phyloP scores from a whole-genome alignment of 2,888 invertebrate species.

The Harpalus rubripes region DNA sequence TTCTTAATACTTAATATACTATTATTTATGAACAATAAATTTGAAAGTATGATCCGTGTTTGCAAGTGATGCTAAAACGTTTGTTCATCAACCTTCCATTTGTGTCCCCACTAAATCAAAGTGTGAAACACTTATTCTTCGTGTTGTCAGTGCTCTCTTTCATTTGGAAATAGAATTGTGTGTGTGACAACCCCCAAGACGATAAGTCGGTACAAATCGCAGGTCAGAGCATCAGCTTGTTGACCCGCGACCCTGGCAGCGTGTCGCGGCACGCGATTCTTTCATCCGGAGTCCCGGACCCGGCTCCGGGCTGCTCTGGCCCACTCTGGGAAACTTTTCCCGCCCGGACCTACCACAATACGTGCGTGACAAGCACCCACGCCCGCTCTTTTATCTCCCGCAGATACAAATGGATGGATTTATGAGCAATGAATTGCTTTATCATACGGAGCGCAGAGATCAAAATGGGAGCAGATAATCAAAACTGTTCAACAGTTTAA shows the following conservation, averaged over 20 bases:
- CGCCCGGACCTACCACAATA: conserved; percentile 31
- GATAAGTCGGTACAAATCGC: conserved; percentile 29
- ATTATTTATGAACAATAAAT: no score
- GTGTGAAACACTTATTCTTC: neutral
- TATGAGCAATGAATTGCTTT: neutral
- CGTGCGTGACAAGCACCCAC: conserved; percentile 31
- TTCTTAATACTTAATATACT: no score
- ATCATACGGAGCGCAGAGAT: neutral
- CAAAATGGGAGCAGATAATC: neutral
- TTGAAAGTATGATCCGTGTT: no score
- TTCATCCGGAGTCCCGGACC: conserved; percentile 3
- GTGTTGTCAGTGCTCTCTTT: neutral
- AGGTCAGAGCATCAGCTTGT: conserved; percentile 44
- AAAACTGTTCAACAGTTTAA: neutral
- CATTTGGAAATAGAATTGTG: neutral
- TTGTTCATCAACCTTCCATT: no score
- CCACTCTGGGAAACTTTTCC: conserved; percentile 33
- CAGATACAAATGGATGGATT: conserved; percentile 2
- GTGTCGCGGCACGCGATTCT: conserved; percentile 33
- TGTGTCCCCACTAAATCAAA: neutral
- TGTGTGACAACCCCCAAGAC: neutral
- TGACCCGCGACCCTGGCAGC: conserved; percentile 34
- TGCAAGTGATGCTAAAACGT: no score
- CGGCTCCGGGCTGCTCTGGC: conserved; percentile 7
- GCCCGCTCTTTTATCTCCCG: conserved; percentile 35